These are phyloP conservation scores for Leptopilina boulardi DNA, from an alignment of 1,140 invertebrate species.

Conservation along the genomic window DNA sequence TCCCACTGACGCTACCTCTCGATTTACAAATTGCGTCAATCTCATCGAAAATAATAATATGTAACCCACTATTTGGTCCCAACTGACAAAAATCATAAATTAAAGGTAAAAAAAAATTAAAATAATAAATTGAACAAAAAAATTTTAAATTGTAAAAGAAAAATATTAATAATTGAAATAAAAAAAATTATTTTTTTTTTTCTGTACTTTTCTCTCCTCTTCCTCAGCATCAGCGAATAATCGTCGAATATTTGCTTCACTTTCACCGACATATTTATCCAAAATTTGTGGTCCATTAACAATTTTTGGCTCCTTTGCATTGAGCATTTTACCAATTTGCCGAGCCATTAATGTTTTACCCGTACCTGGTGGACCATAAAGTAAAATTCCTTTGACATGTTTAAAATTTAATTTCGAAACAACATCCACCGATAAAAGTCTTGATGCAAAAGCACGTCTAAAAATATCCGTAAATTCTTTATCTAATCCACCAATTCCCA, in stretches of 20 bases:
- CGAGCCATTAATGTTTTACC: slow-evolving; percentile 99
- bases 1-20: slow-evolving; percentile 96
- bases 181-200: neutral
- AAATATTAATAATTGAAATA: neutral
- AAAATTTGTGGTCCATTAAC: slow-evolving; percentile 99
- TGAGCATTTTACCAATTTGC: slow-evolving; percentile 99
- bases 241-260: slow-evolving; percentile 97
- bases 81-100: slow-evolving; percentile 74
- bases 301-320: slow-evolving; percentile 99
- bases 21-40: slow-evolving; percentile 99
- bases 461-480: slow-evolving; percentile 99
- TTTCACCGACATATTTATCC: slow-evolving; percentile 99
- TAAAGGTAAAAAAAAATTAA: neutral
- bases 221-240: slow-evolving; percentile 99
- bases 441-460: slow-evolving; percentile 97
- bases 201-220: slow-evolving; percentile 93
- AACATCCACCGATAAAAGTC: slow-evolving; percentile 98
- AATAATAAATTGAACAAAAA: neutral
- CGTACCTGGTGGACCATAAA: slow-evolving; percentile 98
- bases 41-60: slow-evolving; percentile 99
- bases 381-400: slow-evolving; percentile 97
- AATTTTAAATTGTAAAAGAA: neutral
- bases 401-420: slow-evolving; percentile 98
- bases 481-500: slow-evolving; percentile 99
- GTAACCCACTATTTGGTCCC: slow-evolving; percentile 96